Evolutionary conservation across 2,797 vertebrate genomes (phyloP).

Genomic region (Hephaestus fuliginosus): DNA sequence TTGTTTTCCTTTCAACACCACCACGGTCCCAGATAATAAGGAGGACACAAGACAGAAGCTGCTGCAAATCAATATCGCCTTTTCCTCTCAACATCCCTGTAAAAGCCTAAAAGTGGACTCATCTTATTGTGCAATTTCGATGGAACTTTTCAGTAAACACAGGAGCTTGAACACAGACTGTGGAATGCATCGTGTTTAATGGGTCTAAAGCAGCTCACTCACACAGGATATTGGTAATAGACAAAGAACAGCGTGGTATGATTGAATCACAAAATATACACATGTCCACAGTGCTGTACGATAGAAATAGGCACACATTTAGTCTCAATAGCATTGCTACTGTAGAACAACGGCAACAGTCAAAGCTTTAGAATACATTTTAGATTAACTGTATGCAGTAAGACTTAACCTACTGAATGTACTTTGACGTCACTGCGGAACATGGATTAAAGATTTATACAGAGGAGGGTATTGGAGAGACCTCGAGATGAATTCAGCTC

Average conservation of each 20-base stretch:
- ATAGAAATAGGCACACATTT: constrained; percentile 69
- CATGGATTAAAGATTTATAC: constrained; percentile 46
- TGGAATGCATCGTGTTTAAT: constrained; percentile 75
- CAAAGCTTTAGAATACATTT: constrained; percentile 45
- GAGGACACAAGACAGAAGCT: constrained; percentile 11
- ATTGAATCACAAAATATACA: constrained; percentile 42
- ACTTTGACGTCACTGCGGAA: constrained; percentile 31
- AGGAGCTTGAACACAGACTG: constrained; percentile 1
- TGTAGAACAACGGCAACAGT: constrained; percentile 54
- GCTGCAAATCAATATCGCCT: constrained; percentile 16
- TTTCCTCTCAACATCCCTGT: constrained; percentile 24
- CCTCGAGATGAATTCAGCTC: constrained; percentile 15
- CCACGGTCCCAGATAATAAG: constrained; percentile 31
- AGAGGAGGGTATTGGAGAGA: constrained; percentile 26
- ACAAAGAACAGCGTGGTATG: constrained; percentile 34
- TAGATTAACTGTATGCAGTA: constrained; percentile 34
- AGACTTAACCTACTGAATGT: constrained; percentile 43
- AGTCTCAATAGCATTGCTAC: constrained; percentile 52
- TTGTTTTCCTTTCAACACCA: constrained; percentile 14
- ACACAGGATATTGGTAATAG: constrained; percentile 50
- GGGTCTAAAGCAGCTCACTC: constrained; percentile 64
- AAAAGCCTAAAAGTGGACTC: constrained; percentile 17
- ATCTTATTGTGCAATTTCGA: not conserved
- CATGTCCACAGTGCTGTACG: constrained; percentile 45
- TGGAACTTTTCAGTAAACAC: constrained; percentile 24